Evolutionary conservation across 2,888 invertebrate species (phyloP).

Genomic region (Melieria crassipennis): DNA sequence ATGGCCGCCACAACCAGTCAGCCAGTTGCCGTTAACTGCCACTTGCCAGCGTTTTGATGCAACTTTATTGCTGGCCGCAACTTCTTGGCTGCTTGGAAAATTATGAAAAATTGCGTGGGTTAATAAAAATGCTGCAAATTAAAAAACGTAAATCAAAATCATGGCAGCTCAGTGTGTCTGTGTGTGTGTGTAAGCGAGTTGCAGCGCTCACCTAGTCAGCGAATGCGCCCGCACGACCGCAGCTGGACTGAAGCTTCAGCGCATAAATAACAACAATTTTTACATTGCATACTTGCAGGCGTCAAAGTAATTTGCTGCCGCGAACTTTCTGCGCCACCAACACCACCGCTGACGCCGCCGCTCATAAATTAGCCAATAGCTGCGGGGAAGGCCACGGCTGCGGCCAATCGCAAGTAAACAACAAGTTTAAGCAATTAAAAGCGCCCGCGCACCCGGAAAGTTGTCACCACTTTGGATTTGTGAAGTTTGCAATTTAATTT

Average conservation of each 20-base stretch:
- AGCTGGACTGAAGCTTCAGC: not conserved
- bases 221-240: not conserved
- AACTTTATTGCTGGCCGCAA: not conserved
- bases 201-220: too few relatives aligned
- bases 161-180: not conserved
- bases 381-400: too few relatives aligned
- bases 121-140: conserved; percentile 13
- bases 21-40: not conserved
- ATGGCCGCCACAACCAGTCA: not conserved
- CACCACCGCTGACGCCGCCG: too few relatives aligned
- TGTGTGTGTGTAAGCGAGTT: too few relatives aligned
- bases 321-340: too few relatives aligned
- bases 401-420: too few relatives aligned
- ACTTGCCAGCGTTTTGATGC: not conserved
- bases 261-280: conserved; percentile 19
- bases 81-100: not conserved
- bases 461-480: too few relatives aligned
- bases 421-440: too few relatives aligned
- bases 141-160: conserved; percentile 31
- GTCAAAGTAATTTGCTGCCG: not conserved
- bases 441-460: too few relatives aligned
- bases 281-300: conserved; percentile 28
- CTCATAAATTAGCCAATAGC: too few relatives aligned
- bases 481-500: too few relatives aligned
- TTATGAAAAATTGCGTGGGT: not conserved